phyloP scores from a whole-genome alignment of 2,888 invertebrate species.

The Apotomis capreana region DNA sequence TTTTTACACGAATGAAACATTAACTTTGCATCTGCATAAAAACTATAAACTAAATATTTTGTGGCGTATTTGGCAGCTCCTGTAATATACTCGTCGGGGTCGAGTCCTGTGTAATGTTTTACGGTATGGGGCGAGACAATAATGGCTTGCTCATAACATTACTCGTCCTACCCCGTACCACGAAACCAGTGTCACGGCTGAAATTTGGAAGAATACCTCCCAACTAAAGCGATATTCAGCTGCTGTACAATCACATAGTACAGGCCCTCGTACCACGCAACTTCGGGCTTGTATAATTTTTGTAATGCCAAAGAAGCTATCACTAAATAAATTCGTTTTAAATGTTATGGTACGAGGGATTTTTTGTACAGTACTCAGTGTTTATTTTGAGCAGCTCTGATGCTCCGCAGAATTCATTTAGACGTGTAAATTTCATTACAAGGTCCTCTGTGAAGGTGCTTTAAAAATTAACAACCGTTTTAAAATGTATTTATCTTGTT shows the following conservation, averaged over 20 bases:
- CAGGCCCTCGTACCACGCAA: slow-evolving; percentile 51
- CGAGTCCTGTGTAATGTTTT: slow-evolving; percentile 81
- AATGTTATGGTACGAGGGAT: slow-evolving; percentile 57
- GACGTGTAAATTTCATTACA: slow-evolving; percentile 53
- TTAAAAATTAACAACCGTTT: slow-evolving; percentile 22
- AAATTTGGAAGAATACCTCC: slow-evolving; percentile 52
- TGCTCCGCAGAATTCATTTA: slow-evolving; percentile 63
- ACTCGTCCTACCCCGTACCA: slow-evolving; percentile 80
- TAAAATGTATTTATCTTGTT: slow-evolving; percentile 18
- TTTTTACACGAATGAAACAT: not conserved
- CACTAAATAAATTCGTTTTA: slow-evolving; percentile 2
- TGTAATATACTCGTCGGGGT: slow-evolving; percentile 63
- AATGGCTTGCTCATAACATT: slow-evolving; percentile 84
- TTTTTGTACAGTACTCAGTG: slow-evolving; percentile 62
- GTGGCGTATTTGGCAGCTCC: slow-evolving; percentile 71
- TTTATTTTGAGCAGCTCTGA: slow-evolving; percentile 67
- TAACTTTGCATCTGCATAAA: slow-evolving; percentile 35
- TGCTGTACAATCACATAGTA: slow-evolving; percentile 55
- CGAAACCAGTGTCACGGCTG: slow-evolving; percentile 61
- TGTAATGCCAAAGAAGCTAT: not conserved
- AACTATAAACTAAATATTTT: slow-evolving; percentile 42
- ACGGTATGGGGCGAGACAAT: slow-evolving; percentile 84
- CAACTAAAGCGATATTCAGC: slow-evolving; percentile 11
- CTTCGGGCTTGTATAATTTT: slow-evolving; percentile 20
- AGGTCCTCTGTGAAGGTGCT: slow-evolving; percentile 29